A percentile compares a stretch with the other conserved stretches of the same genome.
Evolutionary conservation across 1,140 invertebrate species (phyloP).

Genomic region (Neodiprion virginianus): DNA sequence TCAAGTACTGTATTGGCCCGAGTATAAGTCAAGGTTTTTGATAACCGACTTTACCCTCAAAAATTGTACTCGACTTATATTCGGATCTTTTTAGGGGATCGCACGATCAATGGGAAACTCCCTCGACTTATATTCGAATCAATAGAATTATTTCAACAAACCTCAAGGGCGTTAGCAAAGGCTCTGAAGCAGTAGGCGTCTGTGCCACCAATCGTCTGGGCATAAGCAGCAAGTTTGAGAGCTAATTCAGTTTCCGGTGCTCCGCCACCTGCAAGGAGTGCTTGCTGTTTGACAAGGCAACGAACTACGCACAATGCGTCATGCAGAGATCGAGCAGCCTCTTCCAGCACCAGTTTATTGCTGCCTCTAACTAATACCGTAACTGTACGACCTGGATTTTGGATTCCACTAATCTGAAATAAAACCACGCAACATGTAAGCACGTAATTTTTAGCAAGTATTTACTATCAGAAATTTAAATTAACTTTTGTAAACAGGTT

Average conservation of each 20-base stretch:
- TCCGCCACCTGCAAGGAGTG: conserved; percentile 93
- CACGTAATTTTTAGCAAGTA: conserved; percentile 2
- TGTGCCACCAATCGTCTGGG: conserved; percentile 86
- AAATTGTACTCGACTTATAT: too few species aligned
- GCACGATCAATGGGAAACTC: too few species aligned
- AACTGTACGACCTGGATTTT: conserved; percentile 88
- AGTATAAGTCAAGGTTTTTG: too few species aligned
- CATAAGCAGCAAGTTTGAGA: conserved; percentile 80
- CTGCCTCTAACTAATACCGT: conserved; percentile 94
- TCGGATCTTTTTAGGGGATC: too few species aligned
- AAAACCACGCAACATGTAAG: background rate
- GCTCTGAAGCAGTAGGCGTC: conserved; percentile 95
- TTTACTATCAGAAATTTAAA: conserved; percentile 11
- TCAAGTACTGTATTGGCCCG: too few species aligned
- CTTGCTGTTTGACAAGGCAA: conserved; percentile 93
- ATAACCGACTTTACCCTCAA: too few species aligned
- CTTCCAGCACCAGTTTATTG: conserved; percentile 96
- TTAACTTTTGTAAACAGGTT: conserved; percentile 12
- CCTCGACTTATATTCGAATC: too few species aligned
- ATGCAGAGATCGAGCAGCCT: conserved; percentile 95
- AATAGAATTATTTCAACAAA: conserved; percentile 48
- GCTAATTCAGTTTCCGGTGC: conserved; percentile 97
- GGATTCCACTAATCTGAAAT: conserved; percentile 83
- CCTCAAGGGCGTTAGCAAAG: conserved; percentile 95
- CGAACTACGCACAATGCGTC: conserved; percentile 98